phyloP scores from a whole-genome alignment of 2,888 invertebrate genomes.

The Hirtodrosophila alboralis region DNA sequence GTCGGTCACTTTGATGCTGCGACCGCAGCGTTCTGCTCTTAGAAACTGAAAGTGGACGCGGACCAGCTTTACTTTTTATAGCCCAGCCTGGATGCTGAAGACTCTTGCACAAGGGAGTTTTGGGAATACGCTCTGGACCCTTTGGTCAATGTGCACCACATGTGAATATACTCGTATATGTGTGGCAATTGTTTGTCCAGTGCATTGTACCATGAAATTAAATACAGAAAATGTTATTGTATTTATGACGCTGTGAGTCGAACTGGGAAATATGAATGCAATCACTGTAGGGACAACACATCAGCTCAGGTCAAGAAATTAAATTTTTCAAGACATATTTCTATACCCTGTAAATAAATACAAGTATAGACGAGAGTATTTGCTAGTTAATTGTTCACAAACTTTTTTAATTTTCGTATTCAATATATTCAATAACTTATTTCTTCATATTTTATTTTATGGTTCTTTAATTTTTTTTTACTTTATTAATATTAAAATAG shows the following conservation, averaged over 20 bases:
- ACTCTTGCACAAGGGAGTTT: constrained; percentile 48
- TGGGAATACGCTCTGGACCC: constrained; percentile 70
- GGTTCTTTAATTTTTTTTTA: too few relatives aligned
- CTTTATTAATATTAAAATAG: too few relatives aligned
- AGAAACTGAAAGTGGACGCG: constrained; percentile 80
- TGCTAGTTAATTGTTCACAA: too few relatives aligned
- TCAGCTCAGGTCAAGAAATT: constrained; percentile 4
- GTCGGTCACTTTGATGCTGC: constrained; percentile 63
- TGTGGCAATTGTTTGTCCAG: constrained; percentile 74
- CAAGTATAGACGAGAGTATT: too few relatives aligned
- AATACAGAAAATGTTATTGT: constrained; percentile 66
- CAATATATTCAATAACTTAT: too few relatives aligned
- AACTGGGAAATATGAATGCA: constrained; percentile 61
- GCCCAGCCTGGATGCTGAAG: constrained; percentile 34
- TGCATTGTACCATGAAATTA: constrained; percentile 82
- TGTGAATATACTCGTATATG: constrained; percentile 20
- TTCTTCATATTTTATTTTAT: too few relatives aligned
- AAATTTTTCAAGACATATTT: constrained; percentile 2
- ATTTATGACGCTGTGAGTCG: constrained; percentile 23
- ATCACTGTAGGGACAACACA: constrained; percentile 32
- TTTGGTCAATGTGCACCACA: constrained; percentile 10
- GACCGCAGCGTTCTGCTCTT: constrained; percentile 61
- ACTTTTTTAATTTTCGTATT: too few relatives aligned
- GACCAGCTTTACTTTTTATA: constrained; percentile 78
- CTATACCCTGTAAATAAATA: too few relatives aligned